Percentiles rank a stretch among this genome's conserved stretches.
Conservation (phyloP, 2,888 invertebrate genomes). For the Heliconius sara region DNA sequence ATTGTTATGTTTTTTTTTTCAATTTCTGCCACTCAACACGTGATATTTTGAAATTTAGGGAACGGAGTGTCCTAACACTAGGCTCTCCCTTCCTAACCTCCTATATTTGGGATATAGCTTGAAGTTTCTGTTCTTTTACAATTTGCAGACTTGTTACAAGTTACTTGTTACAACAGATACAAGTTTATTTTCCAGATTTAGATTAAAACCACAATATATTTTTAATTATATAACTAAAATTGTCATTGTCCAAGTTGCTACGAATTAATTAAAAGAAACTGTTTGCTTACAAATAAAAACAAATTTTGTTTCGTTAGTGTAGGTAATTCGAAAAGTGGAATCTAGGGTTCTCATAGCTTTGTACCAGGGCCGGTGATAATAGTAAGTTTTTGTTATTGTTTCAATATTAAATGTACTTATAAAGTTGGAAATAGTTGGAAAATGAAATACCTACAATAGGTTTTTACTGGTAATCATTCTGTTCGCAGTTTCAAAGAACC, state of each 20-base stretch:
- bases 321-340: neutral
- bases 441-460: neutral
- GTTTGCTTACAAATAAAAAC: neutral
- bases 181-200: neutral
- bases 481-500: neutral
- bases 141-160: no score
- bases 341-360: constrained; percentile 3
- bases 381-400: constrained; percentile 1
- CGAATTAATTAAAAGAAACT: neutral
- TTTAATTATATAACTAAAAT: neutral
- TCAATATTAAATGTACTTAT: constrained; percentile 7
- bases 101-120: no score
- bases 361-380: constrained; percentile 4
- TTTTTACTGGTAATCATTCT: neutral
- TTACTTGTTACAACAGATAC: no score
- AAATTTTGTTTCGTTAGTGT: neutral
- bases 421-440: neutral
- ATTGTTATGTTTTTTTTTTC: neutral
- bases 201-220: neutral
- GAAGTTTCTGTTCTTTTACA: no score
- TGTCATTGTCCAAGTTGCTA: neutral
- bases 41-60: no score
- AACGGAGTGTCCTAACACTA: no score
- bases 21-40: no score
- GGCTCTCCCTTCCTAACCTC: no score